phyloP scores from a whole-genome alignment of 2,113 vertebrate genomes.

The Coturnix japonica region DNA sequence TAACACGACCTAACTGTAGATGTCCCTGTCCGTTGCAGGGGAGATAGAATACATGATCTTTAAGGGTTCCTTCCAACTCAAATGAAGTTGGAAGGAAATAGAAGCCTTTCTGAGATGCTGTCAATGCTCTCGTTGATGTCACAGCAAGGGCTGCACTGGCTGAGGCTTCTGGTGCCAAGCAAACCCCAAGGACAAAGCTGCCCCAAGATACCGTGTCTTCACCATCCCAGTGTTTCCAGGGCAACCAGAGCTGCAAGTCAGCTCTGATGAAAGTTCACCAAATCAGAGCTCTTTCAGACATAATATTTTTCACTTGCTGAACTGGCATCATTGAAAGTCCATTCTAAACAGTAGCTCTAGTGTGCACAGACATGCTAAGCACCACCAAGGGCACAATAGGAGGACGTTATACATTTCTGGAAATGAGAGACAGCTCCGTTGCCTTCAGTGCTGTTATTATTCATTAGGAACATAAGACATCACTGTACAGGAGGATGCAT shows the following conservation, averaged over 20 bases:
- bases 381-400: constrained; percentile 12
- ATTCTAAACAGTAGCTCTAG: constrained; percentile 4
- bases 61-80: no score
- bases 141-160: neutral
- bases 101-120: neutral
- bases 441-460: constrained; percentile 25
- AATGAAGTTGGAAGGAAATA: no score
- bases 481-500: neutral
- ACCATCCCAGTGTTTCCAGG: constrained; percentile 34
- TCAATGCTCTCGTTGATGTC: fast-evolving
- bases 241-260: constrained; percentile 15
- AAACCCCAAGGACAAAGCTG: constrained; percentile 1
- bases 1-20: no score
- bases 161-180: fast-evolving
- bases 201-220: neutral
- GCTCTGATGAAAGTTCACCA: constrained; percentile 20
- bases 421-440: constrained; percentile 25
- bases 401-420: constrained; percentile 21
- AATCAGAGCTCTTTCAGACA: neutral
- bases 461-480: constrained; percentile 25
- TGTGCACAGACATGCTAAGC: neutral
- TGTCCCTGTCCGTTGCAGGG: no score
- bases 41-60: no score
- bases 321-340: neutral
- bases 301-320: neutral